Evolutionary conservation across 2,888 invertebrate genomes (phyloP).

Genomic region (Bellardia pandia): DNA sequence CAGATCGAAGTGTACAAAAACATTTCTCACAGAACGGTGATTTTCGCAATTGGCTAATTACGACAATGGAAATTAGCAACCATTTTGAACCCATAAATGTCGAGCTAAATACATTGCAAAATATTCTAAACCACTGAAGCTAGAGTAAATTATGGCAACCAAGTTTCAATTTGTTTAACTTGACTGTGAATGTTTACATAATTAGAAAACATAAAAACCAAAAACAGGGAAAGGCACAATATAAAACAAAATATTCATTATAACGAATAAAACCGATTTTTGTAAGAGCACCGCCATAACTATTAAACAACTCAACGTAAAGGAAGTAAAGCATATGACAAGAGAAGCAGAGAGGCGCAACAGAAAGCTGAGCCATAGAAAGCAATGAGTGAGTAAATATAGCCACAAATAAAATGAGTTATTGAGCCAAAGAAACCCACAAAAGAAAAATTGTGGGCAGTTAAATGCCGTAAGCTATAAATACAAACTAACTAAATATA

Average conservation of each 20-base stretch:
- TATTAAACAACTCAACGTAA: conserved; percentile 7
- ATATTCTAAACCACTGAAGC: too few species aligned
- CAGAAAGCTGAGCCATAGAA: not conserved
- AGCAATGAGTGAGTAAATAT: not conserved
- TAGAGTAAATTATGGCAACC: too few species aligned
- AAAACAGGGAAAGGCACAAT: not conserved
- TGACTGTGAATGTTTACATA: too few species aligned
- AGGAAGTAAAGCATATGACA: not conserved
- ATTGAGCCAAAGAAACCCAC: conserved; percentile 24
- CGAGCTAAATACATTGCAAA: too few species aligned
- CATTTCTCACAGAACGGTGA: too few species aligned
- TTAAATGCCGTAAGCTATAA: conserved; percentile 54
- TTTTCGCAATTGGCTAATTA: too few species aligned
- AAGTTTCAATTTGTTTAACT: too few species aligned
- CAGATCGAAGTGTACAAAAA: too few species aligned
- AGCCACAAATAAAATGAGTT: conserved; percentile 16
- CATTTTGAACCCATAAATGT: too few species aligned
- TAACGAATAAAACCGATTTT: conserved; percentile 13
- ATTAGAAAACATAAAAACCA: too few species aligned
- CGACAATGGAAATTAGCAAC: too few species aligned
- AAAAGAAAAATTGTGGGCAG: conserved; percentile 54
- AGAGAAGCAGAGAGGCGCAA: not conserved
- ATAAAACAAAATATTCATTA: not conserved
- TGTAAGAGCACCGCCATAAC: not conserved
- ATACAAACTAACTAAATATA: conserved; percentile 37